These are phyloP conservation scores for Zeuzera pyrina DNA, from an alignment of 2,888 invertebrate species.

Conservation along the genomic window DNA sequence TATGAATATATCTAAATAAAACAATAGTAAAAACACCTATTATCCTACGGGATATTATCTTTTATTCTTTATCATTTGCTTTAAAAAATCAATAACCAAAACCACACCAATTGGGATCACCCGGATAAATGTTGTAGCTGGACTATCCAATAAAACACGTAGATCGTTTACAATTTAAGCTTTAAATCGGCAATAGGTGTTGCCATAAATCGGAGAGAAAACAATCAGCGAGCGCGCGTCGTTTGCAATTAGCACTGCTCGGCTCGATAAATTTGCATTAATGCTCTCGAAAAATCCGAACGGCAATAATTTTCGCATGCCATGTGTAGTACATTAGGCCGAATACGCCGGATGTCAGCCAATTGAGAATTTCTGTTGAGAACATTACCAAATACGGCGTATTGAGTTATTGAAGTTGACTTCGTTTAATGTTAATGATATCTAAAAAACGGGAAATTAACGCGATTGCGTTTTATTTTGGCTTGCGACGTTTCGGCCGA, in stretches of 20 bases:
- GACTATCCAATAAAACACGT: slow-evolving; percentile 73
- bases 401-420: too few species aligned
- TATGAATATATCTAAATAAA: too few species aligned
- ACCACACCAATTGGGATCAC: slow-evolving; percentile 52
- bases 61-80: too few species aligned
- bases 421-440: too few species aligned
- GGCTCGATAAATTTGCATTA: slow-evolving; percentile 73
- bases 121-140: slow-evolving; percentile 57
- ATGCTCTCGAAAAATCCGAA: slow-evolving; percentile 70
- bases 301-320: slow-evolving; percentile 67
- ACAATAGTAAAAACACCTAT: too few species aligned
- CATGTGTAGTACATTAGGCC: slow-evolving; percentile 40
- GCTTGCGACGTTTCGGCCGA: too few species aligned
- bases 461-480: too few species aligned
- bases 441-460: too few species aligned
- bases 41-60: too few species aligned
- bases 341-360: slow-evolving; percentile 22
- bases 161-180: slow-evolving; percentile 73
- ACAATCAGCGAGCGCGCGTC: slow-evolving; percentile 70
- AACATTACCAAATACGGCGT: too few species aligned
- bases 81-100: slow-evolving; percentile 62
- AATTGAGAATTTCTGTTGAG: too few species aligned
- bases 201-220: slow-evolving; percentile 71
- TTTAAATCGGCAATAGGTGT: slow-evolving; percentile 74
- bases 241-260: slow-evolving; percentile 69